Evolutionary conservation across 2,113 vertebrate genomes (phyloP), one percentile per base, ranked within the genome.

Genomic region (Amphiprion percula): DNA sequence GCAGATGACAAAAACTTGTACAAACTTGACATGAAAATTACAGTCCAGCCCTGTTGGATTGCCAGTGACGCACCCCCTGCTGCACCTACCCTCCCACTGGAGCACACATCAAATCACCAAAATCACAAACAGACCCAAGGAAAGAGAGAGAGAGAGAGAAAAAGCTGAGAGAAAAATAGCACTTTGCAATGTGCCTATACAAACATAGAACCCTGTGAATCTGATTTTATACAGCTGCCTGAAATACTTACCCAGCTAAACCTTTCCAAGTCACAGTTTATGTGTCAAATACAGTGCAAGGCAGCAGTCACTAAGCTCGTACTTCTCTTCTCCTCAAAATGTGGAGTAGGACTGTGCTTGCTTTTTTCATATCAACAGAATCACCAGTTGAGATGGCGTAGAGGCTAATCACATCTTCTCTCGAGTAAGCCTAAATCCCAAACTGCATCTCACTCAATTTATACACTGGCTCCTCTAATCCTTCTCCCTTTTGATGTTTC

Each of bases 321-420:
- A 56, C 39, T 62, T 49, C 59, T 30, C 54, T 78, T 19, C 59
- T 53, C 66, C 9, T 10, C 10, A 55, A 66, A 61, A 62, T 68
- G 49, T 55, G 41, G 37, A 78, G 59, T 44, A 63, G 33, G 59
- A 50, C 52, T 64, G n/a, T 47, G 52, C 30, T 78, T 75, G 70
- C 23, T 62, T 77, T 77, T 77, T 79, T 70, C 62, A 80, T 86
- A 80, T 90, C 71, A 81, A 79, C 63, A 61, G 58, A 73, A 80
- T 83, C 77, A 75, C 60, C 67, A 17, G 23, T 49, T 55, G 47
- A 81, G 85, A 74, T 46, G 21, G 63, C 60, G 73, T 44, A 26
- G 58, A 73, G 67, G 24, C 77, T 83, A 89, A 87, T 90, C 87
- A 82, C 67, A 70, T 79, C 74, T 86, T 74, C 78, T 52, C 79